Base-by-base conservation (phyloP, 2,797 vertebrate species). In the Hozukius guyotensis region DNA sequence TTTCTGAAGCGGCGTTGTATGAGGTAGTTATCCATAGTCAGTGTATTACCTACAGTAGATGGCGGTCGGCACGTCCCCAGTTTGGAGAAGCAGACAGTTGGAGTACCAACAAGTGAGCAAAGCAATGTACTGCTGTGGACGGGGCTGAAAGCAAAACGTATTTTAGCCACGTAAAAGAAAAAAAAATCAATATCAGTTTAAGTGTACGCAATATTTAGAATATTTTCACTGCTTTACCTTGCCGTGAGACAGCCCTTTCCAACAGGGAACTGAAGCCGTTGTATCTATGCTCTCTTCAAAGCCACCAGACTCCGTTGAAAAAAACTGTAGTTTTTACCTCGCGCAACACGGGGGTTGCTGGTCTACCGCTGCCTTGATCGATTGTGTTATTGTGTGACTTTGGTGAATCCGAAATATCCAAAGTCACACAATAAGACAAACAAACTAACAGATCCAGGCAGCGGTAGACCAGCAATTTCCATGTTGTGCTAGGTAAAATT, bases 21-120 rank as follows among this genome's bases (percentile, higher is more conserved):
- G 52, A 53, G 0, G 9, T 53, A 53, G 0, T 10, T 53, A 22
- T 53, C 52, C 9, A 53, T n/a, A 52, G 0, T 52, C 46, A 52
- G 3, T 18, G 46, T 49, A 2, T 52, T 1, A 22, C 52, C 52
- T 53, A 53, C 10, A 53, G n/a, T 53, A 53, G 52, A 22, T 11
- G 52, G 2, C 20, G 0, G 52, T n/a, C 0, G n/a, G 52, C n/a
- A 11, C n/a, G 10, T 8, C 10, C 0, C 52, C 52, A 22, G 0
- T 53, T 53, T 22, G 52, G 52, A 22, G n/a, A 53, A 53, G 52
- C 0, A 22, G 52, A 53, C 52, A 22, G 38, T 25, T 25, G 13
- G 52, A 22, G n/a, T 52, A n/a, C 18, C 46, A 22, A 22, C 52
- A 53, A 3, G 2, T 18, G 46, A n/a, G 18, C 18, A 53, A 22